Evolutionary conservation across 1,140 invertebrate species (phyloP), one percentile per base, ranked within the genome.

Genomic region (Drosophila triauraria): DNA sequence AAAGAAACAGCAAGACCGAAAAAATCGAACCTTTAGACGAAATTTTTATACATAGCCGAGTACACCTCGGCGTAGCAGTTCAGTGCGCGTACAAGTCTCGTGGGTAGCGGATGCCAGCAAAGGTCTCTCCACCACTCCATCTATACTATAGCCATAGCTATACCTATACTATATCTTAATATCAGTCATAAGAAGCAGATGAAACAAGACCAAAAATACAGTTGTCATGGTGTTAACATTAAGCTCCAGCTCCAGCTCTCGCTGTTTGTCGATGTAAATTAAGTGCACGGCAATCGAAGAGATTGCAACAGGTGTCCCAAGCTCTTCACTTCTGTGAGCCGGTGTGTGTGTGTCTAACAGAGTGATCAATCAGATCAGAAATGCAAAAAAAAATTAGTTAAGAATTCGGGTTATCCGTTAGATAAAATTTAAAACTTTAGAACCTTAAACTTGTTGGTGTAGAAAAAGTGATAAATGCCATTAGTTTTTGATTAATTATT

Each of bases 11-110:
- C 69, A 69, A 75, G 42, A 48, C 38, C 43, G 27, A 65, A 81
- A 68, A 68, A 78, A 68, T 74, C 67, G 67, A 81, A 79, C 51
- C 68, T 90, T 74, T 79, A 74, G 81, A 70, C 86, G 47, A 90
- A 90, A 91, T 85, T 90, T 90, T 77, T 84, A 91, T 92, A 92
- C 91, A 91, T 92, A 92, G 91, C 78, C 43, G 74, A 78, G 75
- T 76, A 87, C 75, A 78, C 56, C 71, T 79, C 76, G 75, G 58
- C 74, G 61, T 65, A 87, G 75, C 76, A 91, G 91, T 79, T 92
- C 91, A 92, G 91, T 92, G 80, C 78, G 91, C 87, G 91, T 91
- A 92, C 90, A 90, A 92, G 80, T 91, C 84, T 92, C 91, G 91
- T 92, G 88, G 80, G 80, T 90, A 91, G 85, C 91, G 91, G 91